Base-by-base conservation (phyloP, 2,113 vertebrate species). In the Sphaerodactylus townsendi region DNA sequence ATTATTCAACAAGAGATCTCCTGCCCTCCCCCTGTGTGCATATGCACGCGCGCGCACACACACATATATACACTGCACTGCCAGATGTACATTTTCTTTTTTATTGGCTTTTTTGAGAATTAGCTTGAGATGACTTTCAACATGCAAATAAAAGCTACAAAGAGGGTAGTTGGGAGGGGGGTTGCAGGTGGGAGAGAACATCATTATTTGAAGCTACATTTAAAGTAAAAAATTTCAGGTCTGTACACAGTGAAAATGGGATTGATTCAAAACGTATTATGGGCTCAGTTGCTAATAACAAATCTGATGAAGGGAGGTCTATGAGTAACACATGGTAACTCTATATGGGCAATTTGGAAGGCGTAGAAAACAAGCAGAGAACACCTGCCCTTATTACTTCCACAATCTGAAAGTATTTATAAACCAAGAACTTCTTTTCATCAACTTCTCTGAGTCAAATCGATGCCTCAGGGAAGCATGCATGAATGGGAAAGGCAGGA, bases 21-120 rank as follows among this genome's bases (percentile, higher is more conserved):
- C 77, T 87, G 93, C 66, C 23, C 35, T 2, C 21, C 94, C 91
- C 85, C 89, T 79, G 73, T 83, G n/a, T n/a, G n/a, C n/a, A n/a
- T n/a, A n/a, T n/a, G n/a, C n/a, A n/a, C n/a, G n/a, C n/a, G n/a
- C n/a, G n/a, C n/a, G n/a, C n/a, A n/a, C n/a, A n/a, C n/a, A n/a
- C n/a, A n/a, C n/a, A n/a, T n/a, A n/a, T n/a, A n/a, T n/a, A n/a
- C n/a, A n/a, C n/a, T n/a, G 23, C 81, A n/a, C 66, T 84, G 85
- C 85, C 90, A 86, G 79, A 65, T 92, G 85, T 69, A 87, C 87
- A 86, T 88, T 92, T 94, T 91, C 82, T 78, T 62, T 90, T 91
- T 92, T 83, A 90, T 56, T 90, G 44, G 50, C 79, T 86, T 46
- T 78, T 86, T 69, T 59, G 48, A 88, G 75, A 87, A 59, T 62